Conservation (phyloP, 2,113 vertebrate species). For the Mustela nigripes region DNA sequence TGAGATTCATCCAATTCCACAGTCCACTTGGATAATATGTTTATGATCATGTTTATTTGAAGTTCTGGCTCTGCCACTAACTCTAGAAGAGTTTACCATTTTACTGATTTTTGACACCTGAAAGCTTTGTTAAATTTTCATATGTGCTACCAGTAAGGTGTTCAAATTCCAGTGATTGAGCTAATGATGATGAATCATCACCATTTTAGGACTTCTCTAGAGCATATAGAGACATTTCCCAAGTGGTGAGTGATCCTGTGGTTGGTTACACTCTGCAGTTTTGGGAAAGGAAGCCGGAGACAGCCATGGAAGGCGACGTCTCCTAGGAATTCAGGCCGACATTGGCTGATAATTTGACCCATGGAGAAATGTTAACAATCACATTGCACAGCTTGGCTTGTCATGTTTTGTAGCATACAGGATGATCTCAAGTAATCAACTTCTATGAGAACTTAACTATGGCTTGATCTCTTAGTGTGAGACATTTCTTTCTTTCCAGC, state of each 20-base stretch:
- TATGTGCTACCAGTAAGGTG: neutral
- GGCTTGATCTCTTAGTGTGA: neutral
- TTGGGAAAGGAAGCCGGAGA: neutral
- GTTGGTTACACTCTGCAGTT: neutral
- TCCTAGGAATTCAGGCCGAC: neutral
- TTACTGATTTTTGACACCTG: neutral
- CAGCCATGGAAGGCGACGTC: neutral
- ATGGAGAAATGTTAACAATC: neutral
- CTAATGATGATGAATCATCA: neutral
- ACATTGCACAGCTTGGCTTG: too few species aligned
- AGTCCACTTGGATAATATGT: neutral
- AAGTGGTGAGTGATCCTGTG: neutral
- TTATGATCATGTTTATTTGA: neutral
- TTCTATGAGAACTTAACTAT: neutral
- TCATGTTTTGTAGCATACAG: neutral
- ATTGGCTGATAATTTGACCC: neutral
- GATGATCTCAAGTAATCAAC: neutral
- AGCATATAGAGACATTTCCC: neutral
- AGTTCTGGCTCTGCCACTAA: neutral
- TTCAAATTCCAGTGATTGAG: neutral
- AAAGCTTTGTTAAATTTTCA: neutral
- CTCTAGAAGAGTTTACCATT: neutral
- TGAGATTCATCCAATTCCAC: neutral
- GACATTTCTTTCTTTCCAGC: neutral
- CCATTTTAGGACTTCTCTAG: neutral